These are phyloP conservation scores for Odontocolon sp. DNA, from an alignment of 2,888 invertebrate species.

Conservation along the genomic window DNA sequence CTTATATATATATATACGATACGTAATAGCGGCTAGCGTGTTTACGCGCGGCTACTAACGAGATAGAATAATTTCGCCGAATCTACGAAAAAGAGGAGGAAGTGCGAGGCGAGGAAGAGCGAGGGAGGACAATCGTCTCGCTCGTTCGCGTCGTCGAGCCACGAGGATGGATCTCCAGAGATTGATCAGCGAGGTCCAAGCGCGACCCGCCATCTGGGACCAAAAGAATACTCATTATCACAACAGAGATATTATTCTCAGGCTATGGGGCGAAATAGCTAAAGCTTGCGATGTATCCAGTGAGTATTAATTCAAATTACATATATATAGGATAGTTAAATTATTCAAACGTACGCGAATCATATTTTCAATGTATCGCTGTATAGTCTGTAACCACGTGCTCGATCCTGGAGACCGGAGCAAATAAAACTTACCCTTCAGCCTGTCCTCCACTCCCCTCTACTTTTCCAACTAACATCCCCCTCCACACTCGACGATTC, in stretches of 20 bases:
- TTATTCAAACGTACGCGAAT: not conserved
- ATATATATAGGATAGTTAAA: not conserved
- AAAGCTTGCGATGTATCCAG: conserved; percentile 73
- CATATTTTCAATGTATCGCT: not conserved
- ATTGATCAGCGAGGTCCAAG: conserved; percentile 72
- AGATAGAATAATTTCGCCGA: conserved; percentile 35
- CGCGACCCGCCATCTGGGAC: conserved; percentile 74
- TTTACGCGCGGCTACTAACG: conserved; percentile 5
- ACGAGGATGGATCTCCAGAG: conserved; percentile 71
- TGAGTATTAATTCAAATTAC: conserved; percentile 61
- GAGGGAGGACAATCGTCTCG: not conserved
- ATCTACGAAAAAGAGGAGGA: conserved; percentile 19
- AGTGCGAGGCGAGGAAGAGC: not conserved
- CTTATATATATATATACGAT: not conserved
- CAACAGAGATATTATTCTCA: conserved; percentile 72
- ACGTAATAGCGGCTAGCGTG: not conserved
- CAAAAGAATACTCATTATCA: conserved; percentile 74
- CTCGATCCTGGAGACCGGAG: conserved; percentile 13
- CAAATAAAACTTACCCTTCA: conserved; percentile 33
- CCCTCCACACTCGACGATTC: conserved; percentile 8
- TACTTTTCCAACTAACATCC: not conserved
- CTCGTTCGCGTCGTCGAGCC: conserved; percentile 26
- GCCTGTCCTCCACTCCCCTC: conserved; percentile 4
- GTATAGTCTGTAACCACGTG: conserved; percentile 29
- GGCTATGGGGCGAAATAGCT: conserved; percentile 74